phyloP scores from a whole-genome alignment of 2,888 invertebrate genomes.

The Synergus japonicus region DNA sequence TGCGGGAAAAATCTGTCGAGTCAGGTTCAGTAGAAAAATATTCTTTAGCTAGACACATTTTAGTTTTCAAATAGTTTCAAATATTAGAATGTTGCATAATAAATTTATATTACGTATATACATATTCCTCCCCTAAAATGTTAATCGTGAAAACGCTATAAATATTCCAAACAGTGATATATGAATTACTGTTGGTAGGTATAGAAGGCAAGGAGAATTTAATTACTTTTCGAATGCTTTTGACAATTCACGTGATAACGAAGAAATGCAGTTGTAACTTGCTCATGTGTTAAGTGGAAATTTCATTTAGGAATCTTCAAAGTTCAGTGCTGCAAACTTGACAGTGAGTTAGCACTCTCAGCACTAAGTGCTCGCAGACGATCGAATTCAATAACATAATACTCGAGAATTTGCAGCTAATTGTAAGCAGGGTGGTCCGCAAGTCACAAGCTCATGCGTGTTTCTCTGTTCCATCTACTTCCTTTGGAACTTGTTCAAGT shows the following conservation, averaged over 20 bases:
- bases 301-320: background rate
- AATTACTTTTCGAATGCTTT: too few species aligned
- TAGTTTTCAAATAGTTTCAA: too few species aligned
- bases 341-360: background rate
- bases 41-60: too few species aligned
- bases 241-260: background rate
- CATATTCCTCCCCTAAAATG: too few species aligned
- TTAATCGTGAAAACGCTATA: too few species aligned
- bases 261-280: background rate
- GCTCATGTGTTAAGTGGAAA: background rate
- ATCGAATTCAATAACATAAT: constrained; percentile 50
- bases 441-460: background rate
- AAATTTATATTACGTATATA: too few species aligned
- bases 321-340: background rate
- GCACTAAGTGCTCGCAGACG: constrained; percentile 32
- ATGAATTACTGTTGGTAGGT: too few species aligned
- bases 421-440: constrained; percentile 43
- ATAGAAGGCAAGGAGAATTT: too few species aligned
- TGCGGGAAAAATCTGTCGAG: too few species aligned
- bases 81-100: too few species aligned
- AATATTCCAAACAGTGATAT: too few species aligned
- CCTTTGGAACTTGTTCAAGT: constrained; percentile 47
- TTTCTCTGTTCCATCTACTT: constrained; percentile 21
- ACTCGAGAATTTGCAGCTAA: constrained; percentile 49
- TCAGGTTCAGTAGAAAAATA: too few species aligned